These are phyloP conservation scores for Terrapene triunguis DNA, from an alignment of 2,113 vertebrate species.

Conservation along the genomic window DNA sequence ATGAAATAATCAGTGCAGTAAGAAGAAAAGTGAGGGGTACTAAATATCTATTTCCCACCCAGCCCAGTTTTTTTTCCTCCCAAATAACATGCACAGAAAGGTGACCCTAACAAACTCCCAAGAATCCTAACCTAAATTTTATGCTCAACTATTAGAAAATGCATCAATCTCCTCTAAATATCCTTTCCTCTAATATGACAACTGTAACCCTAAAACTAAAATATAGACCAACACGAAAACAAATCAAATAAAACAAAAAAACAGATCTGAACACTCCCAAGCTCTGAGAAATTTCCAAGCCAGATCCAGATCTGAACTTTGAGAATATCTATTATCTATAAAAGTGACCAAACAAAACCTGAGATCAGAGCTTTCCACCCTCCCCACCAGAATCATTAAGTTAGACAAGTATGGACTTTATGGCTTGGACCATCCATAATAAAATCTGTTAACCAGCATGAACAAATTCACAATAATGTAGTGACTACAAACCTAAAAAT, in stretches of 20 bases:
- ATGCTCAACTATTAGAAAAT: not conserved
- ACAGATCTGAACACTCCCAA: too few species aligned
- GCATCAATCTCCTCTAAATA: not conserved
- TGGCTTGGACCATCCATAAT: too few species aligned
- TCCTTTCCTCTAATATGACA: not conserved
- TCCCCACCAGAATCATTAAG: not conserved
- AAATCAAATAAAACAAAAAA: too few species aligned
- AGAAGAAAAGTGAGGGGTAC: not conserved
- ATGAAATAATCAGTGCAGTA: not conserved
- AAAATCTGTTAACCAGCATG: too few species aligned
- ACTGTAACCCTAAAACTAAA: not conserved
- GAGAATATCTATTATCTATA: not conserved
- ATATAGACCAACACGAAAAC: too few species aligned
- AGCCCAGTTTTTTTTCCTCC: not conserved
- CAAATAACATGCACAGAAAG: not conserved
- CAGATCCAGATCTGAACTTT: not conserved
- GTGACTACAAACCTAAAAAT: not conserved
- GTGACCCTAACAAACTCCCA: not conserved
- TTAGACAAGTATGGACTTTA: accelerated
- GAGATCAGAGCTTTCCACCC: not conserved
- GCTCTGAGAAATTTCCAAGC: not conserved
- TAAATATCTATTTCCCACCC: not conserved
- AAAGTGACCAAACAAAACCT: not conserved
- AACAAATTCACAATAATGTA: too few species aligned
- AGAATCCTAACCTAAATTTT: not conserved